A percentile compares a stretch with the other conserved stretches of the same genome.
Evolutionary conservation across 2,113 vertebrate species (phyloP).

Genomic region (Stictonetta naevosa): DNA sequence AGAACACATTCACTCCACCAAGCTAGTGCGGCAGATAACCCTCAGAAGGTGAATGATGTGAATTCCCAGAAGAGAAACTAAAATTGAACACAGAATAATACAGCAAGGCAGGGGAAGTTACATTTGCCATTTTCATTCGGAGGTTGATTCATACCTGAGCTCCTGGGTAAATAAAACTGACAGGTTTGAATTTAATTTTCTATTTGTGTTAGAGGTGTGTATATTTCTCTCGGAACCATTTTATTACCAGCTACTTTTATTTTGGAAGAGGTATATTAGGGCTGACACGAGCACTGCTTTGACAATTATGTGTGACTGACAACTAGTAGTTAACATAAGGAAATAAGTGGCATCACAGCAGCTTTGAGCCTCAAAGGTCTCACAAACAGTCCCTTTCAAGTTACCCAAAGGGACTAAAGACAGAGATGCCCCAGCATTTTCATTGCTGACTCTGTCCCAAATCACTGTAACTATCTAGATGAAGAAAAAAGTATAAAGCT

Average conservation of each 20-base stretch:
- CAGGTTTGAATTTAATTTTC: not conserved
- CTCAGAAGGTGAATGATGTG: not conserved
- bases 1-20: not conserved
- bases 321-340: not conserved
- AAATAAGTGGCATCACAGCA: not conserved
- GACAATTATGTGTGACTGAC: not conserved
- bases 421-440: not conserved
- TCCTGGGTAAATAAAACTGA: slow-evolving; percentile 26
- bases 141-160: not conserved
- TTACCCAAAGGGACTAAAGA: not conserved
- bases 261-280: not conserved
- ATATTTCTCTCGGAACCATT: not conserved
- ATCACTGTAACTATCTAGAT: not conserved
- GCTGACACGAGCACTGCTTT: not conserved
- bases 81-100: not conserved
- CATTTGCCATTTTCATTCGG: not conserved
- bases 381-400: not conserved
- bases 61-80: slow-evolving; percentile 59
- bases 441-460: not conserved
- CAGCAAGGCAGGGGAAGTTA: not conserved
- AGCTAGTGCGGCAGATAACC: slow-evolving; percentile 24
- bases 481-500: not conserved
- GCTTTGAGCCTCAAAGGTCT: not conserved
- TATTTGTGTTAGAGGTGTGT: not conserved
- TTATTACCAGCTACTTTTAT: not conserved